Conservation (phyloP, 2,797 vertebrate species). For the Phataginus tetradactyla region DNA sequence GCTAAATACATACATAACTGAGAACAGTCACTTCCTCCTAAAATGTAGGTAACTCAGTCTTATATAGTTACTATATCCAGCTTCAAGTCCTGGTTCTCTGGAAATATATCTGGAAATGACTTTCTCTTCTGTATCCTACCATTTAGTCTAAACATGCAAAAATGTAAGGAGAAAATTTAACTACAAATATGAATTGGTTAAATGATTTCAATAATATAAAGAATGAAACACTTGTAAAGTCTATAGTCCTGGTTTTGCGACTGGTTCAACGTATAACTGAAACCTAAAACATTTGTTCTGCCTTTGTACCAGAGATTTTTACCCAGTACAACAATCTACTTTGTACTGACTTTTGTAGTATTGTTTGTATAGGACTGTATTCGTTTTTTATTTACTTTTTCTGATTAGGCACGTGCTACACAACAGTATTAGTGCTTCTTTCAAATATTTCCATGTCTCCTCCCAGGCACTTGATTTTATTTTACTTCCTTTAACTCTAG, state of each 20-base stretch:
- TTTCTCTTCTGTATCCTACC: not conserved
- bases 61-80: not conserved
- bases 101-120: not conserved
- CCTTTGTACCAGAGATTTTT: not conserved
- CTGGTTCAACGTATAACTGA: not conserved
- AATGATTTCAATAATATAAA: not conserved
- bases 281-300: not conserved
- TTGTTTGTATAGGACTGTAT: not conserved
- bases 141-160: not conserved
- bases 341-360: not conserved
- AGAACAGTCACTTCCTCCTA: not conserved
- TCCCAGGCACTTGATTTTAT: not conserved
- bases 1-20: not conserved
- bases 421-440: not conserved
- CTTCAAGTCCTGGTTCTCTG: not conserved
- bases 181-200: not conserved
- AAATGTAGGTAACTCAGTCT: not conserved
- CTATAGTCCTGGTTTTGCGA: not conserved
- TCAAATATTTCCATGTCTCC: not conserved
- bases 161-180: not conserved
- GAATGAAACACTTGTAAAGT: not conserved
- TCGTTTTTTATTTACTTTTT: not conserved
- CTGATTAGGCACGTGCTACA: too few species aligned
- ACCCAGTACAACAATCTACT: not conserved
- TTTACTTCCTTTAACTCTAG: not conserved